Base-by-base conservation (phyloP, 2,888 invertebrate species). In the Cactoblastis cactorum region DNA sequence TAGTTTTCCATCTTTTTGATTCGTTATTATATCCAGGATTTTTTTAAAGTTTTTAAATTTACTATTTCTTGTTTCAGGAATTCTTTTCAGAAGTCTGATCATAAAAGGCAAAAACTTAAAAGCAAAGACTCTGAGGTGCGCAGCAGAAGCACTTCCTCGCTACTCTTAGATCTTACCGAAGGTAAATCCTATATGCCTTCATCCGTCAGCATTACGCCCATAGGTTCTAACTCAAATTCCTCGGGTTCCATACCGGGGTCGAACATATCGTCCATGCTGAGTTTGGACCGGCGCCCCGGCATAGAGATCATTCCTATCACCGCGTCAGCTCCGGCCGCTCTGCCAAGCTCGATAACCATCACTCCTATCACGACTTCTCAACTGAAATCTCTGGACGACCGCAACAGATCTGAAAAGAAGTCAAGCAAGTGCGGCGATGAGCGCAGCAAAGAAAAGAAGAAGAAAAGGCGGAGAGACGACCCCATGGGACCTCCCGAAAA, bases 231-330 rank as follows among this genome's bases (percentile, higher is more conserved):
- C 57, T 67, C 92, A 4, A 92, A 92, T 3, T 91, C 93, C 39
- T 91, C 93, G 17, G 92, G 92, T 62, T 91, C 93, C n/a, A 92
- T 93, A 2, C 91, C 94, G 1, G 83, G 89, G 11, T 71, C 83
- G n/a, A 90, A 83, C 56, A 75, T 91, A 15, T 91, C 92, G 24
- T 92, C 93, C 9, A 91, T 93, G 74, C 72, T 94, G 32, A 91
- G 92, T 52, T 77, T 94, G 39, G 94, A 95, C 61, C 90, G 94
- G 51, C 85, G 95, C 22, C 93, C 94, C 0, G 95, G 95, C 1
- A 96, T 97, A 55, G 97, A 97, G 81, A 95, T 97, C 45, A 95
- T 97, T 64, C 96, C 97, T 0, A 92, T 95, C 54, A 89, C 93
- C 1, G 90, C 94, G 11, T 83, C 92, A 6, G 81, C 93, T 0